A percentile compares a stretch with the other conserved stretches of the same genome.
These are phyloP conservation scores for Amorpha juglandis DNA, from an alignment of 2,888 invertebrate genomes.

Conservation along the genomic window DNA sequence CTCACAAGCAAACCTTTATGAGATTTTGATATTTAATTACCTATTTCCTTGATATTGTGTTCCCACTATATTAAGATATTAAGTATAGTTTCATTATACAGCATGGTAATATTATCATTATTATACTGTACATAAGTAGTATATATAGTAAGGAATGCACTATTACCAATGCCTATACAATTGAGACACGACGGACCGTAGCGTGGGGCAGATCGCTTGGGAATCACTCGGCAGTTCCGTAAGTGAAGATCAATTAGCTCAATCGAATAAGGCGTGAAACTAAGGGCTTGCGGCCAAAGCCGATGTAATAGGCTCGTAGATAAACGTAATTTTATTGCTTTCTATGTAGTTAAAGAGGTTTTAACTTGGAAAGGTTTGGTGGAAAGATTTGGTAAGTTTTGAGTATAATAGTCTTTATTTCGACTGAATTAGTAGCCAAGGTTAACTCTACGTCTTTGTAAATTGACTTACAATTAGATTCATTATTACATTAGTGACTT, in stretches of 20 bases:
- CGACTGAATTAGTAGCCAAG: neutral
- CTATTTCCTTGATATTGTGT: too few species aligned
- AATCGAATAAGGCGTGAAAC: constrained; percentile 63
- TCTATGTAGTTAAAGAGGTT: neutral
- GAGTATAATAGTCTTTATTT: neutral
- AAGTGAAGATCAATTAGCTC: constrained; percentile 69
- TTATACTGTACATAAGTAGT: too few species aligned
- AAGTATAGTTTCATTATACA: too few species aligned
- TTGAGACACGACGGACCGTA: constrained; percentile 36
- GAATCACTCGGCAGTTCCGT: constrained; percentile 57
- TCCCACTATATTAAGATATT: too few species aligned
- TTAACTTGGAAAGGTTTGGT: neutral
- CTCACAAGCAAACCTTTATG: too few species aligned
- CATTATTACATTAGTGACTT: too few species aligned
- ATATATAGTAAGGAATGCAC: neutral
- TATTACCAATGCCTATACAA: neutral
- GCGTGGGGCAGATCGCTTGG: constrained; percentile 51
- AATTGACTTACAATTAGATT: neutral
- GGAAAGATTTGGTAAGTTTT: constrained; percentile 1
- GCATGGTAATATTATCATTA: too few species aligned
- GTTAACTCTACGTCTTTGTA: neutral
- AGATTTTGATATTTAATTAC: too few species aligned
- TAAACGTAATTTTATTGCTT: constrained; percentile 23
- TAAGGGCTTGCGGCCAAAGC: constrained; percentile 47
- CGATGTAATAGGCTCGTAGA: constrained; percentile 16